Evolutionary conservation across 2,888 invertebrate species (phyloP).

Genomic region (Augochlorella aurata): DNA sequence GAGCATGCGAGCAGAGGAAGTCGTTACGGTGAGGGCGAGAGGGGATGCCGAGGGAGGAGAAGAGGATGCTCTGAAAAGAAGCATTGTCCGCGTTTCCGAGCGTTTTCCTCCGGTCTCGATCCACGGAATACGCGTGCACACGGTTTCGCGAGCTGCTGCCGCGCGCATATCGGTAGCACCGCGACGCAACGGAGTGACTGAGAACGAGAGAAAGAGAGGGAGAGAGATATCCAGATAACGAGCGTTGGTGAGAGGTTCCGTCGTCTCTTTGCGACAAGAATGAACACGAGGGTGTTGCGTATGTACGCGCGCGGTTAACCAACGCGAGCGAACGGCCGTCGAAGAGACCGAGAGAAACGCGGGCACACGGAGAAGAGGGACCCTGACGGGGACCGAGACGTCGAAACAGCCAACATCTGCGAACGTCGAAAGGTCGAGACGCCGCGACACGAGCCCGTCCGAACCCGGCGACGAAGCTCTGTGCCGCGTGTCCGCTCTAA

Average conservation of each 20-base stretch:
- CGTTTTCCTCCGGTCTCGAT: constrained; percentile 51
- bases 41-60: background rate
- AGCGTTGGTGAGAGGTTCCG: constrained; percentile 28
- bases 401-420: no score
- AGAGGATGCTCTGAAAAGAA: constrained; percentile 52
- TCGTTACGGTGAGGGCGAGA: background rate
- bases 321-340: constrained; percentile 24
- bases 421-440: background rate
- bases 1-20: constrained; percentile 1
- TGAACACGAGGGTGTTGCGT: constrained; percentile 13
- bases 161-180: background rate
- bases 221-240: constrained; percentile 48
- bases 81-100: constrained; percentile 57
- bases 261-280: constrained; percentile 30
- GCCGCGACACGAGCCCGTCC: background rate
- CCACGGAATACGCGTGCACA: constrained; percentile 27
- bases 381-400: constrained; percentile 30
- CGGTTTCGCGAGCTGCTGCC: constrained; percentile 29
- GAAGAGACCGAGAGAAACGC: constrained; percentile 51
- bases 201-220: background rate
- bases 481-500: background rate
- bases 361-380: constrained; percentile 47
- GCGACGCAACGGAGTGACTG: background rate
- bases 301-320: constrained; percentile 21
- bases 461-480: background rate